phyloP scores from a whole-genome alignment of 1,140 invertebrate species.

The Tyrophagus putrescentiae region DNA sequence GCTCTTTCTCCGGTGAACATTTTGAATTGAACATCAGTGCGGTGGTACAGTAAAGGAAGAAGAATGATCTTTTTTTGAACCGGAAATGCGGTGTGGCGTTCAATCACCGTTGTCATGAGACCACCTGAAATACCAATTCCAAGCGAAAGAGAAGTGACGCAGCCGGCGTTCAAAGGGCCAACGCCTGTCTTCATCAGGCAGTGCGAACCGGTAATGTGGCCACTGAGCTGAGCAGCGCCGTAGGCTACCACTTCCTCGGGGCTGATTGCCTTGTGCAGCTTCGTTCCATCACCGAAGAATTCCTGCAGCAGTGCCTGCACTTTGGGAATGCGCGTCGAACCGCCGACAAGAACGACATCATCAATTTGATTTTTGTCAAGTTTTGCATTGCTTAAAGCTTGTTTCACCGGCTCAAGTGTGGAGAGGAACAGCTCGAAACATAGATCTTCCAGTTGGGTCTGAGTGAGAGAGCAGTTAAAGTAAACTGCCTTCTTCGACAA shows the following conservation, averaged over 20 bases:
- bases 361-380: conserved; percentile 24
- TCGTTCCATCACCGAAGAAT: conserved; percentile 25
- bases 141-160: conserved; percentile 44
- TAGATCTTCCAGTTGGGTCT: conserved; percentile 25
- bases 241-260: conserved; percentile 37
- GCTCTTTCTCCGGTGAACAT: conserved; percentile 43
- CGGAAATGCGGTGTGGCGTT: conserved; percentile 38
- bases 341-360: conserved; percentile 29
- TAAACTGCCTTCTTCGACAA: background rate
- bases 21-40: conserved; percentile 75
- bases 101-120: conserved; percentile 42
- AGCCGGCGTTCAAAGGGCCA: conserved; percentile 38
- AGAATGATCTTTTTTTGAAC: conserved; percentile 67
- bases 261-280: conserved; percentile 30
- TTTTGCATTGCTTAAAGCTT: conserved; percentile 26
- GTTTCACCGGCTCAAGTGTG: conserved; percentile 21
- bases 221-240: conserved; percentile 34
- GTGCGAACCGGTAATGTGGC: too few species aligned
- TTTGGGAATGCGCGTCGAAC: conserved; percentile 27
- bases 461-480: conserved; percentile 30
- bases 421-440: conserved; percentile 24
- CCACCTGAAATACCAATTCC: conserved; percentile 46
- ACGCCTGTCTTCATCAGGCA: conserved; percentile 11
- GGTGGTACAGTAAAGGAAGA: conserved; percentile 89
- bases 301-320: conserved; percentile 25